Evolutionary conservation across 2,888 invertebrate genomes (phyloP).

Genomic region (Drosophila flavopinicola): DNA sequence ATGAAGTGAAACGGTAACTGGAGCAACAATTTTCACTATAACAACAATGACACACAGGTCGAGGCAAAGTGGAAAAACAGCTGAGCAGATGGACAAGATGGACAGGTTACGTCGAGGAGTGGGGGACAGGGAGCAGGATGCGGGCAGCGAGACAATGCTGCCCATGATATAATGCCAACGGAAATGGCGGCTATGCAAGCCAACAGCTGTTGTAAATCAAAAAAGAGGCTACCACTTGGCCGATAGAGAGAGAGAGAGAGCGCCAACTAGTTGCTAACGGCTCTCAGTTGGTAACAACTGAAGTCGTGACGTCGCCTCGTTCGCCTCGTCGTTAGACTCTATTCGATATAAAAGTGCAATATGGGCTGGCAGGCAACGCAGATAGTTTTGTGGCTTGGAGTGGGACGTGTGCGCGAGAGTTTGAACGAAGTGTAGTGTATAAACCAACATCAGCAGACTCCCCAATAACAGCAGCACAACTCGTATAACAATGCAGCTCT

Average conservation of each 20-base stretch:
- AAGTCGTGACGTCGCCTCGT: slow-evolving; percentile 17
- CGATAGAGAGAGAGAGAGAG: slow-evolving; percentile 39
- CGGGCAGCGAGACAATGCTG: slow-evolving; percentile 49
- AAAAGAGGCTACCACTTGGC: slow-evolving; percentile 52
- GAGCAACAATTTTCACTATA: slow-evolving; percentile 49
- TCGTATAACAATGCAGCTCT: slow-evolving; percentile 65
- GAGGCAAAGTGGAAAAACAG: slow-evolving; percentile 49
- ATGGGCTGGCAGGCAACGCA: slow-evolving; percentile 67
- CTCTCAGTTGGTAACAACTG: slow-evolving; percentile 24
- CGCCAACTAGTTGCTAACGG: slow-evolving; percentile 29
- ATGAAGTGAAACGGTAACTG: slow-evolving; percentile 40
- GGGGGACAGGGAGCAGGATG: background rate
- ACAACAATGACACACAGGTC: slow-evolving; percentile 46
- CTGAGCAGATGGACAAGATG: slow-evolving; percentile 10
- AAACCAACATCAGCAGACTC: slow-evolving; percentile 30
- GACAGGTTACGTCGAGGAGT: too few species aligned
- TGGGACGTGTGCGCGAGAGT: slow-evolving; percentile 61
- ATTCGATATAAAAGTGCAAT: slow-evolving; percentile 79
- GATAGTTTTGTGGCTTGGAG: slow-evolving; percentile 73
- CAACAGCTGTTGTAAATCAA: slow-evolving; percentile 75
- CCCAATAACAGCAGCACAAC: slow-evolving; percentile 30
- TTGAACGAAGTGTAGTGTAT: slow-evolving; percentile 43
- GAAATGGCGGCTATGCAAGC: slow-evolving; percentile 57
- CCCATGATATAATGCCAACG: slow-evolving; percentile 76
- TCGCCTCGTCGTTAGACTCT: slow-evolving; percentile 21